Evolutionary conservation across 2,113 vertebrate species (phyloP).

Genomic region (Gadus chalcogrammus): DNA sequence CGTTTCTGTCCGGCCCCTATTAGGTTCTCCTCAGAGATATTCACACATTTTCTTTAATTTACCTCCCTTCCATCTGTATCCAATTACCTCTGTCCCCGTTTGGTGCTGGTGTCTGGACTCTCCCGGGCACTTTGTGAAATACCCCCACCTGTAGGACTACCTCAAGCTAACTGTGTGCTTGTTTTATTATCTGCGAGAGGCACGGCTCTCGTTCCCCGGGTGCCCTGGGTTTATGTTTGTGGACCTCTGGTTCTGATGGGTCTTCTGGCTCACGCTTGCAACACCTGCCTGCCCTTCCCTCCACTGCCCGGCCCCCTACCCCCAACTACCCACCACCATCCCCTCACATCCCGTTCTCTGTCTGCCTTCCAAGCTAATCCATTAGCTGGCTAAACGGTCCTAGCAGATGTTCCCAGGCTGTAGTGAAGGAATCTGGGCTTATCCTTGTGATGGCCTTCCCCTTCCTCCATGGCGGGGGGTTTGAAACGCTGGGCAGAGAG

Average conservation of each 20-base stretch:
- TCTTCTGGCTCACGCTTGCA: slow-evolving; percentile 89
- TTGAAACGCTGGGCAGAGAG: slow-evolving; percentile 76
- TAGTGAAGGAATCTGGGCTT: slow-evolving; percentile 77
- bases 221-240: slow-evolving; percentile 64
- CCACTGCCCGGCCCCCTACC: too few relatives aligned
- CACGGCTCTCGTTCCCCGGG: slow-evolving; percentile 89
- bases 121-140: slow-evolving; percentile 75
- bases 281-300: slow-evolving; percentile 79
- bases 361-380: slow-evolving; percentile 82
- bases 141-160: slow-evolving; percentile 85
- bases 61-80: slow-evolving; percentile 98
- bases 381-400: slow-evolving; percentile 89
- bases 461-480: slow-evolving; percentile 72
- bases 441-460: slow-evolving; percentile 74
- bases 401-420: slow-evolving; percentile 90
- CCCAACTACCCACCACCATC: too few relatives aligned
- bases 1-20: slow-evolving; percentile 99
- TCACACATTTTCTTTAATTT: slow-evolving; percentile 98
- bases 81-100: slow-evolving; percentile 92
- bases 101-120: slow-evolving; percentile 73
- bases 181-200: slow-evolving; percentile 98
- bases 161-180: slow-evolving; percentile 94
- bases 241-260: slow-evolving; percentile 90
- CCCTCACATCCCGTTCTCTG: slow-evolving; percentile 13
- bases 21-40: slow-evolving; percentile 99